Evolutionary conservation across 2,888 invertebrate genomes (phyloP).

Genomic region (Resseliella maxima): DNA sequence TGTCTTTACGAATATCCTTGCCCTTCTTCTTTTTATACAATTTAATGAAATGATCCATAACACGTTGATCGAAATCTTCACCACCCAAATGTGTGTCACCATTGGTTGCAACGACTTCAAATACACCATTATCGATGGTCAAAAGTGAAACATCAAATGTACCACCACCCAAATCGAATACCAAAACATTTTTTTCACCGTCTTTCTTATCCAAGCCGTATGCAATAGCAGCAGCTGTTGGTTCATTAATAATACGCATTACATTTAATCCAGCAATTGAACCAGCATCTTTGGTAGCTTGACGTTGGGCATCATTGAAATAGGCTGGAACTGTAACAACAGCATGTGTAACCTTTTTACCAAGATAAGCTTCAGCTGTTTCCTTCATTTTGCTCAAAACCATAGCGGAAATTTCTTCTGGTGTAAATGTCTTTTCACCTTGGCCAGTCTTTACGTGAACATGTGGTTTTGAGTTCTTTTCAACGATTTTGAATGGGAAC

Average conservation of each 20-base stretch:
- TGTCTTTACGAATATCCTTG: slow-evolving; percentile 88
- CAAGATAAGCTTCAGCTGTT: slow-evolving; percentile 80
- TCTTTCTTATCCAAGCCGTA: slow-evolving; percentile 79
- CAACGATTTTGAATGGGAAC: slow-evolving; percentile 84
- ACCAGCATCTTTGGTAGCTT: slow-evolving; percentile 94
- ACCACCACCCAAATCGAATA: slow-evolving; percentile 72
- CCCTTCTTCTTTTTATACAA: slow-evolving; percentile 72
- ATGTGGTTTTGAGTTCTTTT: slow-evolving; percentile 73
- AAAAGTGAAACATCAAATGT: slow-evolving; percentile 81
- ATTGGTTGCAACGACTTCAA: slow-evolving; percentile 94
- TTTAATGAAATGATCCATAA: slow-evolving; percentile 73
- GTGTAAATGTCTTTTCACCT: slow-evolving; percentile 73
- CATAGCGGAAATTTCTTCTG: slow-evolving; percentile 80
- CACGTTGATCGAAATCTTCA: slow-evolving; percentile 91
- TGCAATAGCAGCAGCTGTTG: slow-evolving; percentile 80
- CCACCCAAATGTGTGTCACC: slow-evolving; percentile 95
- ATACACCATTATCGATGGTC: slow-evolving; percentile 76
- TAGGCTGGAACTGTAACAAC: slow-evolving; percentile 89
- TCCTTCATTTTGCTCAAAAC: slow-evolving; percentile 74
- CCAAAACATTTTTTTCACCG: slow-evolving; percentile 73
- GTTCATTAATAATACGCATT: slow-evolving; percentile 84
- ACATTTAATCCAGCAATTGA: slow-evolving; percentile 81
- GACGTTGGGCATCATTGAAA: slow-evolving; percentile 98
- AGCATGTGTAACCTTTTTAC: slow-evolving; percentile 75
- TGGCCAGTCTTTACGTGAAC: slow-evolving; percentile 77